phyloP scores from a whole-genome alignment of 2,113 vertebrate genomes.

The Aleadryas rufinucha region DNA sequence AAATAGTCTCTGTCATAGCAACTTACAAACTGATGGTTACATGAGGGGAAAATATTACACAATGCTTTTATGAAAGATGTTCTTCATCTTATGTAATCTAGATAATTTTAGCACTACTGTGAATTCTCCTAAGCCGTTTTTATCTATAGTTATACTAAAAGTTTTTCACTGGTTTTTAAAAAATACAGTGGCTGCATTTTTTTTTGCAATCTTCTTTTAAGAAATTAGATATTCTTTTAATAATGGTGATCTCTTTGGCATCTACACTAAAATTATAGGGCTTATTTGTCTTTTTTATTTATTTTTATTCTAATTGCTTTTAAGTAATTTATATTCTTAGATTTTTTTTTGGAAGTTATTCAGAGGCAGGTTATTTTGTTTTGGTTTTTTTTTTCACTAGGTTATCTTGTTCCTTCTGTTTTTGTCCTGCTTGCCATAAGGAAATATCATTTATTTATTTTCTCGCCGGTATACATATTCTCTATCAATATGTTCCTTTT shows the following conservation, averaged over 20 bases:
- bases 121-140: neutral
- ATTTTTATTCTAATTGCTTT: neutral
- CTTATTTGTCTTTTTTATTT: neutral
- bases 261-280: neutral
- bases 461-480: neutral
- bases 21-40: neutral
- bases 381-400: neutral
- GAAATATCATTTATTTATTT: slow-evolving; percentile 8
- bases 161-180: neutral
- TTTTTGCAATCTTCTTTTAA: neutral
- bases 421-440: neutral
- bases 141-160: neutral
- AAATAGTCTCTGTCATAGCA: neutral
- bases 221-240: neutral
- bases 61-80: neutral
- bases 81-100: slow-evolving; percentile 22
- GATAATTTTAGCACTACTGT: slow-evolving; percentile 31
- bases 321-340: neutral
- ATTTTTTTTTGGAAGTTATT: neutral
- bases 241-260: neutral
- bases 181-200: neutral
- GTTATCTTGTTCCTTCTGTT: neutral
- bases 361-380: neutral
- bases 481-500: slow-evolving; percentile 23
- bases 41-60: slow-evolving; percentile 1